Evolutionary conservation across 2,113 vertebrate genomes (phyloP).

Genomic region (Epinephelus lanceolatus): DNA sequence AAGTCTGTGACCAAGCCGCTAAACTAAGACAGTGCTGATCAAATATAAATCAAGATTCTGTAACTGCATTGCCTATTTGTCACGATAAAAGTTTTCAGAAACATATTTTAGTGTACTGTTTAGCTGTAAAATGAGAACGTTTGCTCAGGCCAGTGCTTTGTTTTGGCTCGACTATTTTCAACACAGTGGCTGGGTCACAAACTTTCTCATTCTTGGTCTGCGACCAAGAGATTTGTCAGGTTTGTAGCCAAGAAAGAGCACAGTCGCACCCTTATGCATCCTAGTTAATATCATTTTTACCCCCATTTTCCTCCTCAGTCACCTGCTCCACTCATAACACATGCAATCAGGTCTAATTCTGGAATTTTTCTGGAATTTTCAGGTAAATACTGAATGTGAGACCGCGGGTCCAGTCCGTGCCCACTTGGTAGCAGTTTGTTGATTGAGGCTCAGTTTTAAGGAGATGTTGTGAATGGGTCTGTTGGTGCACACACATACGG

Average conservation of each 20-base stretch:
- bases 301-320: not conserved
- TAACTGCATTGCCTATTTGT: too few species aligned
- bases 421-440: conserved; percentile 29
- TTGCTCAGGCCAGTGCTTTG: too few species aligned
- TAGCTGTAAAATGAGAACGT: too few species aligned
- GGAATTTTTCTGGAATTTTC: not conserved
- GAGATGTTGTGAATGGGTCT: conserved; percentile 51
- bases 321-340: conserved; percentile 1
- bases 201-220: not conserved
- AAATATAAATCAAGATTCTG: too few species aligned
- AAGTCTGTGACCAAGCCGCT: too few species aligned
- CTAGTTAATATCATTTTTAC: not conserved
- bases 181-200: too few species aligned
- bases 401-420: conserved; percentile 3
- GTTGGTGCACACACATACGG: conserved; percentile 49
- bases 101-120: too few species aligned
- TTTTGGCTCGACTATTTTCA: too few species aligned
- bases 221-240: not conserved
- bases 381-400: conserved; percentile 16
- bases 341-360: conserved; percentile 4
- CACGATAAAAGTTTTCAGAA: too few species aligned
- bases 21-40: too few species aligned
- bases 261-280: not conserved
- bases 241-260: not conserved
- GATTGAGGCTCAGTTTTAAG: conserved; percentile 43